Base-by-base conservation (phyloP, 2,797 vertebrate species). In the Hipposideros larvatus region DNA sequence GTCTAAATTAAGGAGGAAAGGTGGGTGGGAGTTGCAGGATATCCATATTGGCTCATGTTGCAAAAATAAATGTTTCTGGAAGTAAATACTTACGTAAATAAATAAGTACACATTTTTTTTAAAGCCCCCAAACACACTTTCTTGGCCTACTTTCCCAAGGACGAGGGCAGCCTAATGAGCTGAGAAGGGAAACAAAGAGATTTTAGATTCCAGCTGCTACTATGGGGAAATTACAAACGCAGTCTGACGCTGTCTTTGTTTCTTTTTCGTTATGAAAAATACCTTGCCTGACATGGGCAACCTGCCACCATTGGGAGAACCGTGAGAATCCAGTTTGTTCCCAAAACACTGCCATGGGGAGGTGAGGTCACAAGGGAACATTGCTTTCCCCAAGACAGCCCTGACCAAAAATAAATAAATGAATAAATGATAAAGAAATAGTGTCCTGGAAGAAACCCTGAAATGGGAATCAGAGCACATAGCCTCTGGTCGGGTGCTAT, bases 221-320 rank as follows among this genome's bases (percentile, higher is more conserved):
- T 87, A 46, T 82, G 82, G 96, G 96, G 89, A 97, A 97, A 96
- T 97, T 96, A 96, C 96, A 87, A 95, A 85, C n/a, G 55, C 95
- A 75, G 37, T 51, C 88, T 95, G 96, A 97, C 1, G 43, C 86
- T 97, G 28, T 95, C 79, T 96, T 97, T 97, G 92, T 96, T 97
- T 96, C 94, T 97, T 96, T 96, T 96, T 87, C 86, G 82, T 88
- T 96, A 93, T 97, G 91, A 97, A 97, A 96, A 98, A 95, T 97
- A 96, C 92, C n/a, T 97, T 96, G 70, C 95, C 83, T 74, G 61
- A 94, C 31, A 73, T 75, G 97, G 97, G 97, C 97, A 97, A 91
- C 79, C 57, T 96, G 97, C 97, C 97, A 97, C 95, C 89, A 96
- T 96, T 98, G 95, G 97, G 75, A 96, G 96, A 94, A 96, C 88